Conservation (phyloP, 2,888 invertebrate genomes). For the Dryadula phaetusa region DNA sequence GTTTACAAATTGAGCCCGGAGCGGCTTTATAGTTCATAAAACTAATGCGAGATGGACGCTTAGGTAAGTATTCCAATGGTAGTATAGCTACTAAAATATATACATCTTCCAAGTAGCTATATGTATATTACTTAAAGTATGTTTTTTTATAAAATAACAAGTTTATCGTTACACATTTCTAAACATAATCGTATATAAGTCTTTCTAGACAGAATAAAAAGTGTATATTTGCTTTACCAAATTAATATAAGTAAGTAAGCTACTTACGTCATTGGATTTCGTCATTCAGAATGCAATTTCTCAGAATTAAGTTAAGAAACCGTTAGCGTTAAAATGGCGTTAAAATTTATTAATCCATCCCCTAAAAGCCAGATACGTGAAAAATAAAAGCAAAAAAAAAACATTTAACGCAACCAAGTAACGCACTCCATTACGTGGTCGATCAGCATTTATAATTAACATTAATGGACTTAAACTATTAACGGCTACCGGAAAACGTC, state of each 20-base stretch:
- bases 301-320: not conserved
- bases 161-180: no score
- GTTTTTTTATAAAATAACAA: no score
- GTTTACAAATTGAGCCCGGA: conserved; percentile 77
- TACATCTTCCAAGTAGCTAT: not conserved
- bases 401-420: not conserved
- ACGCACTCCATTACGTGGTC: conserved; percentile 11
- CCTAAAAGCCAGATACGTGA: not conserved
- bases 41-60: conserved; percentile 76
- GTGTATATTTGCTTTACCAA: no score
- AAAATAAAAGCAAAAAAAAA: not conserved
- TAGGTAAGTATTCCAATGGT: conserved; percentile 12
- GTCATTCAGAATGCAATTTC: not conserved
- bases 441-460: conserved; percentile 73
- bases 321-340: no score
- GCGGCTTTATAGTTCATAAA: conserved; percentile 76
- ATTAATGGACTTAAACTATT: conserved; percentile 81
- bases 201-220: no score
- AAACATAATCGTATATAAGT: no score
- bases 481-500: conserved; percentile 81
- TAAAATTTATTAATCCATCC: not conserved
- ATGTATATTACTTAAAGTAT: no score
- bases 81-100: not conserved
- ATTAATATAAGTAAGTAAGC: no score
- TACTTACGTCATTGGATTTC: no score